A percentile compares a stretch with the other conserved stretches of the same genome.
These are phyloP conservation scores for Lethrus apterus DNA, from an alignment of 1,140 invertebrate species.

Conservation along the genomic window DNA sequence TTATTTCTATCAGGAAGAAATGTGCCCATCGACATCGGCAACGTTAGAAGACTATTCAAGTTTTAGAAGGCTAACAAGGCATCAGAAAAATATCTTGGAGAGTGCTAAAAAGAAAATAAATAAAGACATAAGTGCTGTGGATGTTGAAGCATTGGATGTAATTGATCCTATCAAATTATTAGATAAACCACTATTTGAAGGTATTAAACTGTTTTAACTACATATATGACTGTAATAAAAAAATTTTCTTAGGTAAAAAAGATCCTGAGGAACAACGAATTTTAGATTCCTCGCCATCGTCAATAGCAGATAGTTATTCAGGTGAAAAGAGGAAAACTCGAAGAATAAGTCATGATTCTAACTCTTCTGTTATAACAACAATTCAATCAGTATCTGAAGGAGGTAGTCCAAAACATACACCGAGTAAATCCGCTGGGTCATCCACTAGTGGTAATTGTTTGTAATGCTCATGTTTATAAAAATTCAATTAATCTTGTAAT, in stretches of 20 bases:
- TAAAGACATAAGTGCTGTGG: too few species aligned
- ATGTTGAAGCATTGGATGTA: too few species aligned
- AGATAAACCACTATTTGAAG: conserved; percentile 23
- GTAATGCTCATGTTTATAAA: too few species aligned
- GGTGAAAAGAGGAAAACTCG: conserved; percentile 5
- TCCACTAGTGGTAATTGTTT: too few species aligned
- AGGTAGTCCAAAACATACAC: conserved; percentile 3
- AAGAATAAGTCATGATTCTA: conserved; percentile 14
- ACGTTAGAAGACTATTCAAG: conserved; percentile 20
- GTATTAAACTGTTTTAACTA: conserved; percentile 7
- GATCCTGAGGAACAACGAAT: conserved; percentile 21
- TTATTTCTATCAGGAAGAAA: not conserved
- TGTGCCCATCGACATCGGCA: not conserved
- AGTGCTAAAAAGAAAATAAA: conserved; percentile 1
- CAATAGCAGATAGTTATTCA: conserved; percentile 5
- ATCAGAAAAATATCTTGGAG: conserved; percentile 19
- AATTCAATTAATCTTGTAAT: too few species aligned
- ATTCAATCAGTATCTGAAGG: conserved; percentile 17
- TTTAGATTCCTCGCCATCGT: conserved; percentile 15
- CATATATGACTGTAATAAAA: not conserved
- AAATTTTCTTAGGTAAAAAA: conserved; percentile 15
- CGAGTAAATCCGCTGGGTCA: too few species aligned
- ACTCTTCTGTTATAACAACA: conserved; percentile 5
- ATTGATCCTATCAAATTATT: conserved; percentile 22
- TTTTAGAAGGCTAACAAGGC: conserved; percentile 22